Evolutionary conservation across 2,797 vertebrate genomes (phyloP).

Genomic region (Hephaestus fuliginosus): DNA sequence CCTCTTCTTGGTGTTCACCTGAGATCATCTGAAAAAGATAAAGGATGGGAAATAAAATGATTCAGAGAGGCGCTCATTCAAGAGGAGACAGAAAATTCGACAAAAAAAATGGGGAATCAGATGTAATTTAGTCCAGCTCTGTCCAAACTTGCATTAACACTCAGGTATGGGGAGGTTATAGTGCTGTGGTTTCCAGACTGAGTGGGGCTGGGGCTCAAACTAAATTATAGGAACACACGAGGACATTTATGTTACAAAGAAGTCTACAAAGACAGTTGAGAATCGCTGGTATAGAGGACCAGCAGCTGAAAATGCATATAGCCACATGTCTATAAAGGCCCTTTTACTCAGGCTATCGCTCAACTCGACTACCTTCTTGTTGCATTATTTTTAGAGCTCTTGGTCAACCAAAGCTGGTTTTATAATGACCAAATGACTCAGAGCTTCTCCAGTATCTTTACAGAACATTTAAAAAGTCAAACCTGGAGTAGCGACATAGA

Average conservation of each 20-base stretch:
- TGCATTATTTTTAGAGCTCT: slow-evolving; percentile 14
- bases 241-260: too few relatives aligned
- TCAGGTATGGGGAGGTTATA: neutral
- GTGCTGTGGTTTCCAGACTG: neutral
- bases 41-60: slow-evolving; percentile 48
- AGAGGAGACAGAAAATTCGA: slow-evolving; percentile 7
- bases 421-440: slow-evolving; percentile 41
- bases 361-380: neutral
- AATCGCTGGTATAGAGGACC: neutral
- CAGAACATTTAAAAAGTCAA: slow-evolving; percentile 58
- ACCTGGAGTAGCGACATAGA: slow-evolving; percentile 42
- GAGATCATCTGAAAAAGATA: slow-evolving; percentile 72
- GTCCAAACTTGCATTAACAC: slow-evolving; percentile 40
- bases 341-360: neutral
- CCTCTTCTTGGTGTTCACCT: slow-evolving; percentile 48
- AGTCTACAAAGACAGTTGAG: neutral
- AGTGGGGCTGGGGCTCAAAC: neutral
- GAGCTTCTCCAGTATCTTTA: slow-evolving; percentile 51
- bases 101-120: slow-evolving; percentile 7
- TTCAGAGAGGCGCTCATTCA: slow-evolving; percentile 46
- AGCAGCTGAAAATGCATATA: neutral
- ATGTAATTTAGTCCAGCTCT: slow-evolving; percentile 34
- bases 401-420: slow-evolving; percentile 30
- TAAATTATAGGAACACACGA: too few relatives aligned
- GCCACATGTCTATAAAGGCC: neutral